Conservation (phyloP, 1,140 invertebrate species). For the Drosophila ficusphila region DNA sequence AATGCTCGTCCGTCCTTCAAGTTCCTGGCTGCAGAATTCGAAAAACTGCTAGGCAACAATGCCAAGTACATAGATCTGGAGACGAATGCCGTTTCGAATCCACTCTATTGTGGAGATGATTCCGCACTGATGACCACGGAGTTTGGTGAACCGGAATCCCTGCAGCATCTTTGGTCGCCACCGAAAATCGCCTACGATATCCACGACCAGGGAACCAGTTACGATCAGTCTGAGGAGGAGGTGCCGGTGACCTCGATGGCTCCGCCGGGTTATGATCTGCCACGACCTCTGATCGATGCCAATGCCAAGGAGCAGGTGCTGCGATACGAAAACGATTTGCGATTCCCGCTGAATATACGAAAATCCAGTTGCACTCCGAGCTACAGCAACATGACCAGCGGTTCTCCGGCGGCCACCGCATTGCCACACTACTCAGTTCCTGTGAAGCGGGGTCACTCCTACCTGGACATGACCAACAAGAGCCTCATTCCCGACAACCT, state of each 20-base stretch:
- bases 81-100: constrained; percentile 81
- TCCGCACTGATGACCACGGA: constrained; percentile 52
- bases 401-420: constrained; percentile 18
- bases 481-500: constrained; percentile 78
- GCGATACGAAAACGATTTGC: constrained; percentile 81
- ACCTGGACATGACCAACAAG: constrained; percentile 82
- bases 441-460: constrained; percentile 75
- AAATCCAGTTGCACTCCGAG: constrained; percentile 68
- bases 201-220: constrained; percentile 63
- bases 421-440: constrained; percentile 74
- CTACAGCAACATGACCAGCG: constrained; percentile 68
- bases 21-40: constrained; percentile 87
- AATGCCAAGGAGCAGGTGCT: constrained; percentile 68
- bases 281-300: constrained; percentile 73
- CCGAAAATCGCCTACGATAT: constrained; percentile 75
- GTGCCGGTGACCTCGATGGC: constrained; percentile 35
- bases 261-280: constrained; percentile 78
- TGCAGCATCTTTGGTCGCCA: constrained; percentile 76
- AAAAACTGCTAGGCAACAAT: constrained; percentile 89
- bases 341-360: constrained; percentile 76
- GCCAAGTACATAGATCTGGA: constrained; percentile 88
- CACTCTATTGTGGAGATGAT: constrained; percentile 74
- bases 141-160: constrained; percentile 65
- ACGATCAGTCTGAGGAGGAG: constrained; percentile 61
- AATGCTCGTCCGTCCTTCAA: constrained; percentile 91